These are phyloP conservation scores for Merodon equestris DNA, from an alignment of 2,888 invertebrate genomes.

Conservation along the genomic window DNA sequence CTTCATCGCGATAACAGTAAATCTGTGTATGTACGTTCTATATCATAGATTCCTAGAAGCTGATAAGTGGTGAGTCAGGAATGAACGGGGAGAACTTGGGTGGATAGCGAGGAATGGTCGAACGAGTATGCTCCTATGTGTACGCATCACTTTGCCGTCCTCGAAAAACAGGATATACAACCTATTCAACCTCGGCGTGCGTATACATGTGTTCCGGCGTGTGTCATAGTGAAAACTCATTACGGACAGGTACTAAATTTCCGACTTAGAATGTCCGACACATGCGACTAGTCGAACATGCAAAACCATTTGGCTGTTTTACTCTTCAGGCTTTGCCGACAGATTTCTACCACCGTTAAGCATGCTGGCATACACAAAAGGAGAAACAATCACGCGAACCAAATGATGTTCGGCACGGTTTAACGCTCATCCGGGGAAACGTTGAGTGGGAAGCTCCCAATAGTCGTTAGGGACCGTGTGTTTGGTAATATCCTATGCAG, in stretches of 20 bases:
- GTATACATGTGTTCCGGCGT: slow-evolving; percentile 8
- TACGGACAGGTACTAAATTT: slow-evolving; percentile 66
- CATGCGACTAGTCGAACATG: slow-evolving; percentile 63
- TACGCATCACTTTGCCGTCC: slow-evolving; percentile 51
- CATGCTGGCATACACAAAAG: no score
- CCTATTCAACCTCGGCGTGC: slow-evolving; percentile 19
- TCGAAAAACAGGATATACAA: slow-evolving; percentile 37
- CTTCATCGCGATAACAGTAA: slow-evolving; percentile 54
- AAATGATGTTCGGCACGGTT: no score
- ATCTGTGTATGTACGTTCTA: slow-evolving; percentile 42
- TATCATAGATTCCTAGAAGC: slow-evolving; percentile 1
- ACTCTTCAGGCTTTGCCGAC: slow-evolving; percentile 40
- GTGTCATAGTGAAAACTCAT: slow-evolving; percentile 46
- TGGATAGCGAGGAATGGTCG: no score
- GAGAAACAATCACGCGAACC: no score
- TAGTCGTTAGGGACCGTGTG: no score
- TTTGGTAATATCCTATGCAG: no score
- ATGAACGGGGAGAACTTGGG: no score
- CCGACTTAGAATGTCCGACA: slow-evolving; percentile 63
- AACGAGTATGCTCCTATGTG: no score
- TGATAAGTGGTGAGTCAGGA: slow-evolving; percentile 2
- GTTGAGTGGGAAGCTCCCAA: no score
- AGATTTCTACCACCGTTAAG: slow-evolving; percentile 51
- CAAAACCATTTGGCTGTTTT: slow-evolving; percentile 55
- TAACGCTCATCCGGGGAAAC: no score